phyloP scores from a whole-genome alignment of 1,140 invertebrate genomes.

The Halotydeus destructor region DNA sequence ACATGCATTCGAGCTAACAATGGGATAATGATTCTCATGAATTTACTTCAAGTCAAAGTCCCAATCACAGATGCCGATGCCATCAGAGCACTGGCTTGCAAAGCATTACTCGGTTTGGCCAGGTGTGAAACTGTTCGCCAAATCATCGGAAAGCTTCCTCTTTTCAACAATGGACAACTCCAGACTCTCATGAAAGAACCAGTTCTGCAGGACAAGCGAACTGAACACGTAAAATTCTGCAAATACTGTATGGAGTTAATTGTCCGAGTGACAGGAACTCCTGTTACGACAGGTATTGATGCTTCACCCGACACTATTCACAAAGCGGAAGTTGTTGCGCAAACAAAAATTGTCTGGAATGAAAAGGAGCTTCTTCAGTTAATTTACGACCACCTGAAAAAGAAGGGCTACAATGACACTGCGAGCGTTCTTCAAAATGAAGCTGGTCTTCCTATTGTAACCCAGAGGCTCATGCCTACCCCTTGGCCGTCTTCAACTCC shows the following conservation, averaged over 20 bases:
- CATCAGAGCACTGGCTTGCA: conserved; percentile 68
- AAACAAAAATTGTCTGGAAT: conserved; percentile 82
- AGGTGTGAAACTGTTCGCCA: conserved; percentile 74
- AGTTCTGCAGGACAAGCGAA: conserved; percentile 76
- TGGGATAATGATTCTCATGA: conserved; percentile 59
- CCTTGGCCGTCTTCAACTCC: neutral
- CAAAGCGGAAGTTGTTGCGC: conserved; percentile 72
- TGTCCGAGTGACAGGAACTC: conserved; percentile 72
- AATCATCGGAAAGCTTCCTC: conserved; percentile 82
- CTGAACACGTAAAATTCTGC: conserved; percentile 87
- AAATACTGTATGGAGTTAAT: conserved; percentile 78
- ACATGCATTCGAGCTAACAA: conserved; percentile 76
- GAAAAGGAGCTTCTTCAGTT: conserved; percentile 75
- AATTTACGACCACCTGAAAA: conserved; percentile 64
- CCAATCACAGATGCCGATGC: conserved; percentile 91
- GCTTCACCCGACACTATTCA: conserved; percentile 57
- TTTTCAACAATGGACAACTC: conserved; percentile 79
- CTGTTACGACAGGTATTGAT: conserved; percentile 51
- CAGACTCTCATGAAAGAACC: conserved; percentile 85
- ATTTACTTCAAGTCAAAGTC: conserved; percentile 67
- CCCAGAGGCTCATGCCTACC: no score
- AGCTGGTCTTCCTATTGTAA: conserved; percentile 41
- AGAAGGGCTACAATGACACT: conserved; percentile 43
- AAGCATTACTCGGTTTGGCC: conserved; percentile 68
- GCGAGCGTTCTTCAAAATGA: conserved; percentile 51